Evolutionary conservation across 2,888 invertebrate species (phyloP).

Genomic region (Eremobia ochroleuca): DNA sequence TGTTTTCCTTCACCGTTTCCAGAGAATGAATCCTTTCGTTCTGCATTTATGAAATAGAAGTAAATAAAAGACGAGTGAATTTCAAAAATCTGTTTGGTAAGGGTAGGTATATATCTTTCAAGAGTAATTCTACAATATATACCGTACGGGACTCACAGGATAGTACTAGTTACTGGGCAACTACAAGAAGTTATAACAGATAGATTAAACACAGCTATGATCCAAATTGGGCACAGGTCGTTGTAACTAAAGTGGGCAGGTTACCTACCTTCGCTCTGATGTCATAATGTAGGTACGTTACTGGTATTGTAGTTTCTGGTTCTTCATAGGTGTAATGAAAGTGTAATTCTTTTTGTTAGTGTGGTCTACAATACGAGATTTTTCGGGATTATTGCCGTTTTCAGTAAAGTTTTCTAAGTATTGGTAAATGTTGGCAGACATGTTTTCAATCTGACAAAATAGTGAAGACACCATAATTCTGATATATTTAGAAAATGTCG

Average conservation of each 20-base stretch:
- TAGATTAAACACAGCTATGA: slow-evolving; percentile 23
- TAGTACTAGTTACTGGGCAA: too few relatives aligned
- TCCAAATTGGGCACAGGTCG: slow-evolving; percentile 49
- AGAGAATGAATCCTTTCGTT: too few relatives aligned
- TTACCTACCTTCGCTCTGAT: slow-evolving; percentile 47
- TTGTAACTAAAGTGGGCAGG: slow-evolving; percentile 53
- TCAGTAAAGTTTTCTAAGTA: background rate
- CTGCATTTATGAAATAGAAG: too few relatives aligned
- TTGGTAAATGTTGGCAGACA: background rate
- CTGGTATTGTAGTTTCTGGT: background rate
- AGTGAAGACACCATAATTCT: too few relatives aligned
- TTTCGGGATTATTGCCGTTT: slow-evolving; percentile 12
- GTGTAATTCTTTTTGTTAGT: slow-evolving; percentile 6
- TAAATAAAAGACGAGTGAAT: too few relatives aligned
- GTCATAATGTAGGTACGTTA: slow-evolving; percentile 41
- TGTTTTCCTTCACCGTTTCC: too few relatives aligned
- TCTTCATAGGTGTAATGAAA: slow-evolving; percentile 32
- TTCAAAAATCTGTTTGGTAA: too few relatives aligned
- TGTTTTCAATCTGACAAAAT: too few relatives aligned
- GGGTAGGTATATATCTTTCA: too few relatives aligned
- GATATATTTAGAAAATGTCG: background rate
- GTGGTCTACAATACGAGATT: background rate
- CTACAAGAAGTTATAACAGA: slow-evolving; percentile 3
- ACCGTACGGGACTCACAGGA: too few relatives aligned
- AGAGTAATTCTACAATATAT: too few relatives aligned